phyloP scores from a whole-genome alignment of 1,140 invertebrate genomes.

The Harpegnathos saltator region DNA sequence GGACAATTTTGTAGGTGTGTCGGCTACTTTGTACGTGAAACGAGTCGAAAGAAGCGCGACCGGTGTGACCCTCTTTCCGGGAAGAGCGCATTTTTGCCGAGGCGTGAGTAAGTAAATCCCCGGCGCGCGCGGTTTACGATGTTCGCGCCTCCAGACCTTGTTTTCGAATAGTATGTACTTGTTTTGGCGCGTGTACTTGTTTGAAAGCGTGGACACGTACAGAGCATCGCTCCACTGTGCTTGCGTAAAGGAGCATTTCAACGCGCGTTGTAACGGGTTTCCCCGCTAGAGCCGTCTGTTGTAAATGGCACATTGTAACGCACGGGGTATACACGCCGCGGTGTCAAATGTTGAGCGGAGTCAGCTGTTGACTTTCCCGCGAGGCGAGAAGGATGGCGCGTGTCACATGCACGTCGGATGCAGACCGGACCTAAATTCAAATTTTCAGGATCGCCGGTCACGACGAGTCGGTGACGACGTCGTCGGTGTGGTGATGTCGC shows the following conservation, averaged over 20 bases:
- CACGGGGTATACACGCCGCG: neutral
- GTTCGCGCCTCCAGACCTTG: neutral
- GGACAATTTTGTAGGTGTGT: neutral
- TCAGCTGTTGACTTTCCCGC: neutral
- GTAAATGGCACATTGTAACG: neutral
- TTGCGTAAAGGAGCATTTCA: neutral
- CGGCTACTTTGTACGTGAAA: constrained; percentile 16
- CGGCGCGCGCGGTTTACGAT: neutral
- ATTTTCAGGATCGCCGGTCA: constrained; percentile 2
- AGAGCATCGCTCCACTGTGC: neutral
- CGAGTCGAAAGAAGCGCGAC: constrained; percentile 30
- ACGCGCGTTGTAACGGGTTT: neutral
- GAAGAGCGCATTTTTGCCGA: constrained; percentile 17
- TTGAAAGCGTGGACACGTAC: neutral
- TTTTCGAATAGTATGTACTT: neutral
- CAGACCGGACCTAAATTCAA: neutral
- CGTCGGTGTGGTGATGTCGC: neutral
- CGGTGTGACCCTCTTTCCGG: constrained; percentile 46
- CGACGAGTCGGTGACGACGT: neutral
- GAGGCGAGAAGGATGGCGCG: neutral
- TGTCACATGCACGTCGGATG: neutral
- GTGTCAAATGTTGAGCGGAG: constrained; percentile 2
- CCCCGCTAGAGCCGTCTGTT: neutral
- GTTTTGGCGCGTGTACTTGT: constrained; percentile 1
- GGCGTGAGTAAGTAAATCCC: neutral